Percentiles rank a stretch among this genome's conserved stretches.
Evolutionary conservation across 2,888 invertebrate species (phyloP).

Genomic region (Leptinotarsa juncta): DNA sequence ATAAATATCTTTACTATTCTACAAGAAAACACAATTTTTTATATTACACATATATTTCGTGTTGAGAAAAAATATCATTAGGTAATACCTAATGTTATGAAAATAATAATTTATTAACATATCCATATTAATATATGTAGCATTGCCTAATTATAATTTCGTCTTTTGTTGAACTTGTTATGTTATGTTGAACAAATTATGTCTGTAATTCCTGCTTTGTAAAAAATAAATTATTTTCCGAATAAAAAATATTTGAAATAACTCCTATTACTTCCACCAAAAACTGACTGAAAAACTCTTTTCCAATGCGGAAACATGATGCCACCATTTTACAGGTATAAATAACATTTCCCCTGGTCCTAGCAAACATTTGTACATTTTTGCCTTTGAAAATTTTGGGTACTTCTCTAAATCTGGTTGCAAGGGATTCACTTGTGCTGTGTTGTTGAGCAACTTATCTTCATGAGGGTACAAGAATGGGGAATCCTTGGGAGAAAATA

Average conservation of each 20-base stretch:
- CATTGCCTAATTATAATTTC: background rate
- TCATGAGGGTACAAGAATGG: slow-evolving; percentile 84
- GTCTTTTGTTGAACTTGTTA: background rate
- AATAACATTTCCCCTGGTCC: slow-evolving; percentile 90
- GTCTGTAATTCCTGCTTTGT: background rate
- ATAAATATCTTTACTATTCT: background rate
- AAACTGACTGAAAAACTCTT: slow-evolving; percentile 97
- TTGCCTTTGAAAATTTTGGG: slow-evolving; percentile 77
- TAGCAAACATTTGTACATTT: slow-evolving; percentile 77
- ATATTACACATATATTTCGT: too few species aligned
- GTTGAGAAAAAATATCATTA: background rate
- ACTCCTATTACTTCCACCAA: slow-evolving; percentile 85
- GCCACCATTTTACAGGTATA: slow-evolving; percentile 98
- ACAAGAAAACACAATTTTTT: background rate
- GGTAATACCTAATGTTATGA: background rate
- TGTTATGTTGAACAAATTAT: background rate
- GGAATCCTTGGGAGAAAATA: slow-evolving; percentile 82
- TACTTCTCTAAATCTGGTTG: slow-evolving; percentile 77
- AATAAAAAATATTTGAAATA: background rate
- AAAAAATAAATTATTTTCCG: background rate
- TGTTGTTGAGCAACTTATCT: slow-evolving; percentile 82
- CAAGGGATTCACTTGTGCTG: slow-evolving; percentile 90
- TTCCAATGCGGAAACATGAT: slow-evolving; percentile 89
- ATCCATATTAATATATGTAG: background rate
- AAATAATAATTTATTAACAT: background rate